Evolutionary conservation across 2,888 invertebrate species (phyloP).

Genomic region (Teleiodes luculella): DNA sequence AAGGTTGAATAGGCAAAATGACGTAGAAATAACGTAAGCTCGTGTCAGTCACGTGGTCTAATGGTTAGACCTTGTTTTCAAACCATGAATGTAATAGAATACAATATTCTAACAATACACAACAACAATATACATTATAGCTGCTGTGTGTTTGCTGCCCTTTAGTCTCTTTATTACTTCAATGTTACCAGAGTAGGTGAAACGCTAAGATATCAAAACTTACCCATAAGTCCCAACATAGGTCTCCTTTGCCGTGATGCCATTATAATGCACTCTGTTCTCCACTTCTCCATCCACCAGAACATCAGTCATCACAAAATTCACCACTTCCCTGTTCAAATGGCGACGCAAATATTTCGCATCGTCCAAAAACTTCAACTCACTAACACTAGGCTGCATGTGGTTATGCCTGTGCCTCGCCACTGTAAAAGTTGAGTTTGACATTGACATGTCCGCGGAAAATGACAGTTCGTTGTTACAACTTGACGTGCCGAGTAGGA

Average conservation of each 20-base stretch:
- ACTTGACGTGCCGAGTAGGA: constrained; percentile 59
- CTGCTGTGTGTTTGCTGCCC: too few species aligned
- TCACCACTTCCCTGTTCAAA: constrained; percentile 66
- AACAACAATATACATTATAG: too few species aligned
- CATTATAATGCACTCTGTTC: constrained; percentile 80
- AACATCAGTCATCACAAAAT: constrained; percentile 82
- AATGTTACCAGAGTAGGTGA: too few species aligned
- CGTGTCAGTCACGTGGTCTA: too few species aligned
- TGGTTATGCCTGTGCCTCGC: constrained; percentile 45
- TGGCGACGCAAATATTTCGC: constrained; percentile 62
- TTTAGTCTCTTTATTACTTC: too few species aligned
- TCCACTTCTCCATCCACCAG: constrained; percentile 85
- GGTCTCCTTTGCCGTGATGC: constrained; percentile 83
- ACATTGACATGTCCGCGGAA: constrained; percentile 23
- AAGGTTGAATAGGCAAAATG: too few species aligned
- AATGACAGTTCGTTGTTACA: constrained; percentile 40
- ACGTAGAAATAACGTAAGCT: too few species aligned
- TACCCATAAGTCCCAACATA: constrained; percentile 76
- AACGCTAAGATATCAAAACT: too few species aligned
- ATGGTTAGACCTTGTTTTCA: too few species aligned
- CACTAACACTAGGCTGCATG: constrained; percentile 33
- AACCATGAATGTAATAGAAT: too few species aligned
- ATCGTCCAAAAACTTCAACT: constrained; percentile 45
- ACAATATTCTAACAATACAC: too few species aligned
- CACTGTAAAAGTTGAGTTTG: constrained; percentile 29